Conservation (phyloP, 2,113 vertebrate genomes). For the Coturnix japonica region DNA sequence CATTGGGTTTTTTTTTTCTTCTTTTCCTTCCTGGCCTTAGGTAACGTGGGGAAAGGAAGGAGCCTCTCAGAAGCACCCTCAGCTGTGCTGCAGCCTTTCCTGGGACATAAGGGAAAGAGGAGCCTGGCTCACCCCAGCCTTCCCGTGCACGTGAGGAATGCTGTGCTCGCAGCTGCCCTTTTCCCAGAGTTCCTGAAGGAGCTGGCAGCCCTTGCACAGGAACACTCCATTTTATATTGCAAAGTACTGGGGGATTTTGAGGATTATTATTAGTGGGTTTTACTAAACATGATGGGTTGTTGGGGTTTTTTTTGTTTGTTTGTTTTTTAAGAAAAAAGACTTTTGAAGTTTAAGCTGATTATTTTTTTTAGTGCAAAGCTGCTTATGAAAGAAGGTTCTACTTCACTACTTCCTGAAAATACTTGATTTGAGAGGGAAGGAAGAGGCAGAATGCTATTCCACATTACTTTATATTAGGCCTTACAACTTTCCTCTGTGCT, state of each 20-base stretch:
- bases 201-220: slow-evolving; percentile 93
- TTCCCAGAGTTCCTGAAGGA: slow-evolving; percentile 98
- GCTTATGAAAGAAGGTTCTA: slow-evolving; percentile 70
- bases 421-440: slow-evolving; percentile 74
- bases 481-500: slow-evolving; percentile 23
- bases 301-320: too few relatives aligned
- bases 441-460: slow-evolving; percentile 19
- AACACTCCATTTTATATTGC: slow-evolving; percentile 92
- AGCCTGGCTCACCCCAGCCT: slow-evolving; percentile 77
- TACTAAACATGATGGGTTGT: neutral
- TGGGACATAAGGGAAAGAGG: slow-evolving; percentile 75
- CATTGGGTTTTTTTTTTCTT: neutral
- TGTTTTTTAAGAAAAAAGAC: neutral
- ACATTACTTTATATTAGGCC: slow-evolving; percentile 15
- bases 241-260: slow-evolving; percentile 84
- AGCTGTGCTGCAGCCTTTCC: slow-evolving; percentile 72
- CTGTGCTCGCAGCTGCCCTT: slow-evolving; percentile 89
- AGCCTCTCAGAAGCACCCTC: slow-evolving; percentile 71
- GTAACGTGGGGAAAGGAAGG: slow-evolving; percentile 68
- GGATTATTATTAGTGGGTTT: slow-evolving; percentile 69
- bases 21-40: slow-evolving; percentile 70
- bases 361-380: slow-evolving; percentile 60
- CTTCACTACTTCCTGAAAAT: slow-evolving; percentile 78
- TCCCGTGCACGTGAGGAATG: slow-evolving; percentile 82
- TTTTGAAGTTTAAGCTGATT: slow-evolving; percentile 59